Conservation (phyloP, 2,888 invertebrate genomes). For the Callimorpha dominula region DNA sequence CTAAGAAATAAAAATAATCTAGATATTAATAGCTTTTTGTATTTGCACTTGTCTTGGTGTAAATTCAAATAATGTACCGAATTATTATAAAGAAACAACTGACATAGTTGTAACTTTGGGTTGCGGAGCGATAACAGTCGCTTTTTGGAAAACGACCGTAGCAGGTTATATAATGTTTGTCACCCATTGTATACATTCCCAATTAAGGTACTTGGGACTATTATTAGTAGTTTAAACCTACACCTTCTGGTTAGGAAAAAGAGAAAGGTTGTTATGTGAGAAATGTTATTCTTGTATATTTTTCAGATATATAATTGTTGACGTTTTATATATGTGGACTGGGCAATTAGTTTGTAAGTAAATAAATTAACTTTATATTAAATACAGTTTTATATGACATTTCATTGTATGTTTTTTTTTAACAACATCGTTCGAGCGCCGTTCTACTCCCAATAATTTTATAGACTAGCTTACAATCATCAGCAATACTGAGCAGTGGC, state of each 20-base stretch:
- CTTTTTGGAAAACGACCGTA: too few relatives aligned
- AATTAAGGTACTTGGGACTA: constrained; percentile 5
- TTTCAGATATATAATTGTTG: constrained; percentile 52
- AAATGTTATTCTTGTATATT: constrained; percentile 43
- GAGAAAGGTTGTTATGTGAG: constrained; percentile 19
- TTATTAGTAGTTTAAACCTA: not conserved
- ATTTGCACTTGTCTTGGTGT: not conserved
- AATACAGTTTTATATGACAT: constrained; percentile 49
- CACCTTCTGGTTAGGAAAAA: not conserved
- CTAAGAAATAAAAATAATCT: not conserved
- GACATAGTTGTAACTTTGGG: not conserved
- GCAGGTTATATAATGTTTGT: not conserved
- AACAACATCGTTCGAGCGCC: too few relatives aligned
- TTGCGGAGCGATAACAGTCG: not conserved
- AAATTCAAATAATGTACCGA: not conserved
- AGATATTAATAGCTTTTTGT: not conserved
- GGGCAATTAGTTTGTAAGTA: constrained; percentile 63
- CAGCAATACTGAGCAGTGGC: too few relatives aligned
- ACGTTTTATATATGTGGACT: constrained; percentile 61
- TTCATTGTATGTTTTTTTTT: constrained; percentile 14
- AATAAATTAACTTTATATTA: constrained; percentile 58
- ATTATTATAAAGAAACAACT: not conserved
- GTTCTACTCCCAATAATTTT: too few relatives aligned
- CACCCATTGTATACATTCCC: not conserved
- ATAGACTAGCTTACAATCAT: too few relatives aligned